phyloP scores from a whole-genome alignment of 2,113 vertebrate genomes.

The Oncorhynchus keta region DNA sequence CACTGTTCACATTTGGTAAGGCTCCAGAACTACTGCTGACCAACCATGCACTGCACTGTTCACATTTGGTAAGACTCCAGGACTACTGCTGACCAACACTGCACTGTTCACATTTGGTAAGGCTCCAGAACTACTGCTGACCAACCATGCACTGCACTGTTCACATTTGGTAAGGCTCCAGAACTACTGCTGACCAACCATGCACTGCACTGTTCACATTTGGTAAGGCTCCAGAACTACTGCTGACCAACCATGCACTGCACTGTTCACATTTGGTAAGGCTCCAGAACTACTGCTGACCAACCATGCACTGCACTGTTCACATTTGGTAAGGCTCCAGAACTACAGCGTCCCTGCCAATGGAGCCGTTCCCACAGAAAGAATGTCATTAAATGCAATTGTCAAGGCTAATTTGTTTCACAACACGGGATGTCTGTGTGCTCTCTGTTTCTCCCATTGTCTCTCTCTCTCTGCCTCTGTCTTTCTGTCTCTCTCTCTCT shows the following conservation, averaged over 20 bases:
- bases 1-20: slow-evolving; percentile 16
- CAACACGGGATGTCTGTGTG: too few relatives aligned
- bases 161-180: slow-evolving; percentile 25
- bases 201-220: slow-evolving; percentile 9
- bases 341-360: slow-evolving; percentile 5
- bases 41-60: slow-evolving; percentile 17
- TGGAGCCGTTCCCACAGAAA: slow-evolving; percentile 30
- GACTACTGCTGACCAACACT: slow-evolving; percentile 16
- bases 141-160: slow-evolving; percentile 18
- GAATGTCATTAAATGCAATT: slow-evolving; percentile 35
- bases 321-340: slow-evolving; percentile 26
- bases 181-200: slow-evolving; percentile 23
- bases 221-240: slow-evolving; percentile 28
- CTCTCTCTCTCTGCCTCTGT: neutral
- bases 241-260: slow-evolving; percentile 18
- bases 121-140: slow-evolving; percentile 31
- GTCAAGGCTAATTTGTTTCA: slow-evolving; percentile 33
- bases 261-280: slow-evolving; percentile 16
- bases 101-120: slow-evolving; percentile 13
- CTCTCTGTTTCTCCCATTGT: neutral
- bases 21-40: slow-evolving; percentile 30
- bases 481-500: neutral
- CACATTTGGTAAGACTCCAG: slow-evolving; percentile 26
- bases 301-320: slow-evolving; percentile 15
- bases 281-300: slow-evolving; percentile 36